Percentiles rank a stretch among this genome's conserved stretches.
phyloP scores from a whole-genome alignment of 2,113 vertebrate species.

The Lethenteron reissneri region DNA sequence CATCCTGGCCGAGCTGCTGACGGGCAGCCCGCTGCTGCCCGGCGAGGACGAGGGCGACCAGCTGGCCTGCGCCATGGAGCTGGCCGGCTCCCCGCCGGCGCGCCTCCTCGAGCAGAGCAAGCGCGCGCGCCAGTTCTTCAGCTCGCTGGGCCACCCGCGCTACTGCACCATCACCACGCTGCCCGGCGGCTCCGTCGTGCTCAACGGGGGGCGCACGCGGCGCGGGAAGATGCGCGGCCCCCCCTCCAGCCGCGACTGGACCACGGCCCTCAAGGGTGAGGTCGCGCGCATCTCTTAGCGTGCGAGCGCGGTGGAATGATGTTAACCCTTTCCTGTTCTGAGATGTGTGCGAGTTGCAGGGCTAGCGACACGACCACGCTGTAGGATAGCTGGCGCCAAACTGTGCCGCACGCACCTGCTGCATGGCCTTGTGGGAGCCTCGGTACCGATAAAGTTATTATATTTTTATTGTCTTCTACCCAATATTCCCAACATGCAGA shows the following conservation, averaged over 20 bases:
- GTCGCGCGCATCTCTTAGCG: no score
- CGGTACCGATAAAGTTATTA: no score
- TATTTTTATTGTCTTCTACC: no score
- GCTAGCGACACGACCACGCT: no score
- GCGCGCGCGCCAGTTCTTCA: constrained; percentile 90
- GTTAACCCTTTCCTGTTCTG: no score
- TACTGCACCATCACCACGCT: constrained; percentile 75
- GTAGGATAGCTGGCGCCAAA: no score
- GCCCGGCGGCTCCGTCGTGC: constrained; percentile 51
- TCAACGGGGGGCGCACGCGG: constrained; percentile 67
- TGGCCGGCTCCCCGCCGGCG: constrained; percentile 69
- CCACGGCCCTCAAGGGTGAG: constrained; percentile 51
- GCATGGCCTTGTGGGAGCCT: no score
- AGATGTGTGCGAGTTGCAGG: no score
- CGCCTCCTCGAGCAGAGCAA: constrained; percentile 80
- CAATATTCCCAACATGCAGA: no score
- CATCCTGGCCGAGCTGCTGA: constrained; percentile 89
- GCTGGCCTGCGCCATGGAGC: constrained; percentile 86
- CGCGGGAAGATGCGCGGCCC: constrained; percentile 74
- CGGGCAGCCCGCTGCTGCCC: constrained; percentile 73
- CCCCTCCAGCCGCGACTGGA: constrained; percentile 72
- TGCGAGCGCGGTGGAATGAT: no score
- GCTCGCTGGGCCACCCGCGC: constrained; percentile 83
- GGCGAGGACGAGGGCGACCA: constrained; percentile 95
- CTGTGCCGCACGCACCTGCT: no score